phyloP scores from a whole-genome alignment of 2,113 vertebrate species.

The Oceanites oceanicus region DNA sequence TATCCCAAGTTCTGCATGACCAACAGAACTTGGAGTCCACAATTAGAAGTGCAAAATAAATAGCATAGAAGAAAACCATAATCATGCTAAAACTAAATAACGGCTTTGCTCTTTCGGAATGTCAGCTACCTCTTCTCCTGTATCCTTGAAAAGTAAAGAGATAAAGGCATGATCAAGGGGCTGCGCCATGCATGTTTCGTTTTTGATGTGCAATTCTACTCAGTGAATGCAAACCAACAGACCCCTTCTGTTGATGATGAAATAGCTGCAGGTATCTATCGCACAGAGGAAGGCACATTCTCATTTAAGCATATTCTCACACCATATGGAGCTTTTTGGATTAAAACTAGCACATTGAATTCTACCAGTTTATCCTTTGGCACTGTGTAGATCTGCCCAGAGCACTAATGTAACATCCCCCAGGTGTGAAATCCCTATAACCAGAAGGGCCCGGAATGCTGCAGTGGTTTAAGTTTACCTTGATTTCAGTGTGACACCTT shows the following conservation, averaged over 20 bases:
- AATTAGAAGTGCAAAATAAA: neutral
- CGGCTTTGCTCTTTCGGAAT: neutral
- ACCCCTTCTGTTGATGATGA: neutral
- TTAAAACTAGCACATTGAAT: fast-evolving
- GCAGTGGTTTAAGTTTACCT: neutral
- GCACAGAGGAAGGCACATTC: neutral
- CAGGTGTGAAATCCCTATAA: neutral
- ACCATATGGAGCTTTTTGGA: neutral
- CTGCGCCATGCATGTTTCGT: fast-evolving
- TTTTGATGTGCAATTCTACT: neutral
- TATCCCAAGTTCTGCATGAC: neutral
- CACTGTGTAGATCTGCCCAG: neutral
- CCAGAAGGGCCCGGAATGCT: neutral
- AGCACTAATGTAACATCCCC: neutral
- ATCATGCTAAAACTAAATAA: neutral
- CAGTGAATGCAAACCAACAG: neutral
- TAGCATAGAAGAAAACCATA: neutral
- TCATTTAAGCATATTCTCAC: neutral
- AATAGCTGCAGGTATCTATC: neutral
- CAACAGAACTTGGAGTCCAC: neutral
- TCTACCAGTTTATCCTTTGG: neutral
- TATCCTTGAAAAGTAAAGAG: neutral
- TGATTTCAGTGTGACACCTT: neutral
- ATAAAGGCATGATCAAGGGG: neutral
- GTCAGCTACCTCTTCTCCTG: neutral